Evolutionary conservation across 2,113 vertebrate genomes (phyloP).

Genomic region (Barbus barbus): DNA sequence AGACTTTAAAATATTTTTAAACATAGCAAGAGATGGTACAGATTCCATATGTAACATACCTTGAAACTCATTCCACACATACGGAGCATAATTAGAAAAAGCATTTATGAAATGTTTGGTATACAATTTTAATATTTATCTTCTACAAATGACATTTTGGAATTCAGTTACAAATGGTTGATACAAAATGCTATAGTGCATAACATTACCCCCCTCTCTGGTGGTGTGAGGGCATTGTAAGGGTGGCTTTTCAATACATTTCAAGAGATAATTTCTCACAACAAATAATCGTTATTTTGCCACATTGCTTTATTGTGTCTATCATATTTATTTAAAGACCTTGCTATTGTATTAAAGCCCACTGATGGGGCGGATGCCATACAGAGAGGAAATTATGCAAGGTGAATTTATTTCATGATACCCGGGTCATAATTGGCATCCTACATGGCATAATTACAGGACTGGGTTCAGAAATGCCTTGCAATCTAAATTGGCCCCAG

Average conservation of each 20-base stretch:
- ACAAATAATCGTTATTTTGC: slow-evolving; percentile 36
- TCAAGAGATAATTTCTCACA: neutral
- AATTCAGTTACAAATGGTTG: neutral
- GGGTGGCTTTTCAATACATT: neutral
- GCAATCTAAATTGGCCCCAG: slow-evolving; percentile 35
- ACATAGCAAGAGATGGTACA: too few relatives aligned
- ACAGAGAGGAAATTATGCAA: slow-evolving; percentile 39
- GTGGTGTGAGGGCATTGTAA: too few relatives aligned
- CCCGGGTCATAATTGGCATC: slow-evolving; percentile 44
- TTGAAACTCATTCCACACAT: too few relatives aligned
- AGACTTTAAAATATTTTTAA: too few relatives aligned
- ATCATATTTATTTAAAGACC: slow-evolving; percentile 21
- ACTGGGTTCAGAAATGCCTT: slow-evolving; percentile 23
- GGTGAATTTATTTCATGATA: slow-evolving; percentile 19
- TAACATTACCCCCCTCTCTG: neutral
- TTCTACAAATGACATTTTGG: neutral
- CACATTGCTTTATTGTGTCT: neutral
- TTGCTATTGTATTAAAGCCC: slow-evolving; percentile 29
- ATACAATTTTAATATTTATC: neutral
- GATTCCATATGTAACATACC: too few relatives aligned
- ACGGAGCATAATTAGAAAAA: too few relatives aligned
- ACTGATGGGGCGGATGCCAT: slow-evolving; percentile 32
- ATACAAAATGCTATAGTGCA: neutral
- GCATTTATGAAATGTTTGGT: too few relatives aligned
- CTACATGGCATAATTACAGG: slow-evolving; percentile 33